phyloP scores from a whole-genome alignment of 2,797 vertebrate species.

The Rhinoraja longicauda region DNA sequence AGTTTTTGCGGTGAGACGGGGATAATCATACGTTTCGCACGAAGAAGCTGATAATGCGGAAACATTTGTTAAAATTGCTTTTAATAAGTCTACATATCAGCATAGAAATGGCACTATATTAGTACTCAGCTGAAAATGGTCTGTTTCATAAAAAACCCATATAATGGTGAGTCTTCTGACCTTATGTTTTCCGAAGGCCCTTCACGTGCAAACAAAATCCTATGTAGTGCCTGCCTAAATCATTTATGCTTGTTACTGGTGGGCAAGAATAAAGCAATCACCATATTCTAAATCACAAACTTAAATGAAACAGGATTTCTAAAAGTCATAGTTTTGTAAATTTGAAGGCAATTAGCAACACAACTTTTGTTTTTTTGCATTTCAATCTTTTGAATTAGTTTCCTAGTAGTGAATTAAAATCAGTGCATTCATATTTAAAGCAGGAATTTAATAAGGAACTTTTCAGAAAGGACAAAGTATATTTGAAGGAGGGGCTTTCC shows the following conservation, averaged over 20 bases:
- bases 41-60: slow-evolving; percentile 72
- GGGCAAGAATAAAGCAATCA: background rate
- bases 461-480: background rate
- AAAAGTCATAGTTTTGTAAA: background rate
- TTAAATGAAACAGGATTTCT: background rate
- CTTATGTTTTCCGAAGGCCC: background rate
- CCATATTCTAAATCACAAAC: background rate
- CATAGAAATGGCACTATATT: background rate
- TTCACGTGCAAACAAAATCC: background rate
- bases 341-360: background rate
- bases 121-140: background rate
- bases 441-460: background rate
- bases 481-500: background rate
- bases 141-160: background rate
- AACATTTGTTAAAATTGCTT: slow-evolving; percentile 28
- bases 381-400: background rate
- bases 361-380: background rate
- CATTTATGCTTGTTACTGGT: background rate
- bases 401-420: background rate
- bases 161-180: background rate
- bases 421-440: background rate
- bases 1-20: slow-evolving; percentile 65
- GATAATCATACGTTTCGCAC: slow-evolving; percentile 84
- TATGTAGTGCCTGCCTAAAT: background rate
- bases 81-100: background rate